Evolutionary conservation across 2,888 invertebrate genomes (phyloP).

Genomic region (Polydesmus complanatus): DNA sequence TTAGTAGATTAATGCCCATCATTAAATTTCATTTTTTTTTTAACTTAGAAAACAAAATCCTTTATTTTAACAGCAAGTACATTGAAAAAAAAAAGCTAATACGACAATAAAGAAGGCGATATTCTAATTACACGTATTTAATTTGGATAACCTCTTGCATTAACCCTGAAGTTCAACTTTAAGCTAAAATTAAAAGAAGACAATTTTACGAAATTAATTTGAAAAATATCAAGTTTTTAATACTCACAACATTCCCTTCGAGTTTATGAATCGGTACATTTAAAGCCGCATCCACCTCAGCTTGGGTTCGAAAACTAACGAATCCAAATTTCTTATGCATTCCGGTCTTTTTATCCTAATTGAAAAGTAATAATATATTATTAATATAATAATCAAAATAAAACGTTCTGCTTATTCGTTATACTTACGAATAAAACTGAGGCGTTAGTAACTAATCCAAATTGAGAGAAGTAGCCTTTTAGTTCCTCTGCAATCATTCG

Average conservation of each 20-base stretch:
- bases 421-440: slow-evolving; percentile 8
- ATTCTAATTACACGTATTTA: too few species aligned
- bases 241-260: slow-evolving; percentile 13
- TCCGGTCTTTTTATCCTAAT: slow-evolving; percentile 16
- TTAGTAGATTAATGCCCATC: too few species aligned
- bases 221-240: too few species aligned
- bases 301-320: slow-evolving; percentile 10
- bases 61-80: too few species aligned
- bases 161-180: too few species aligned
- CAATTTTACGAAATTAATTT: too few species aligned
- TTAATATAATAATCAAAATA: neutral
- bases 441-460: slow-evolving; percentile 1
- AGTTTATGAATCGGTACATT: slow-evolving; percentile 6
- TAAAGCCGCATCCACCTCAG: slow-evolving; percentile 7
- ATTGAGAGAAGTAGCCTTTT: slow-evolving; percentile 11
- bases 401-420: neutral
- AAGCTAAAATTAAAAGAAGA: too few species aligned
- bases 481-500: slow-evolving; percentile 10
- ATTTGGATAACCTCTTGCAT: too few species aligned
- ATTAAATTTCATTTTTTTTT: too few species aligned
- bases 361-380: neutral
- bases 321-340: slow-evolving; percentile 15
- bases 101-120: too few species aligned
- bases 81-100: too few species aligned
- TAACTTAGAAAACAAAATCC: too few species aligned